These are phyloP conservation scores for Anoplopoma fimbria DNA, from an alignment of 2,113 vertebrate species.

Conservation along the genomic window DNA sequence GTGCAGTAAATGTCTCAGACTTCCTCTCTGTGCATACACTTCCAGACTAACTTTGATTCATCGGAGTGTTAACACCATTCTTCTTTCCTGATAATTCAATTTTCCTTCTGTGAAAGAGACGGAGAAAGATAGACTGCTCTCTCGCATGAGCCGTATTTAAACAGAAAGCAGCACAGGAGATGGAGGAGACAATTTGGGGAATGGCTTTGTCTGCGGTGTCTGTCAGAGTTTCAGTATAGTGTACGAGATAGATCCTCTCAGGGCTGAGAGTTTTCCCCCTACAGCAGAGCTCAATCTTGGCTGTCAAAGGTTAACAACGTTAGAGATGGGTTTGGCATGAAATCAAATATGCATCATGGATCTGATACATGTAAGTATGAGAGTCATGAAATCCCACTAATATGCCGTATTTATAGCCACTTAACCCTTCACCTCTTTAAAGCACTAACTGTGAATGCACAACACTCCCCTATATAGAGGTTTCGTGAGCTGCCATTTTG, in stretches of 20 bases:
- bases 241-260: conserved; percentile 2
- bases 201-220: conserved; percentile 12
- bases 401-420: conserved; percentile 39
- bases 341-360: conserved; percentile 27
- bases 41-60: conserved; percentile 60
- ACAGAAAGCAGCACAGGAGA: conserved; percentile 20
- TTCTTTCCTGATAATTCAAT: conserved; percentile 59
- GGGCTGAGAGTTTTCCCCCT: background rate
- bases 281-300: conserved; percentile 1
- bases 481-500: conserved; percentile 3
- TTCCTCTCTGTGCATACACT: conserved; percentile 45
- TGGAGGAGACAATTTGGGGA: conserved; percentile 8
- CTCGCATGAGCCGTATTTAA: conserved; percentile 11
- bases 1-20: conserved; percentile 21
- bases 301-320: conserved; percentile 52
- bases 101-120: conserved; percentile 36
- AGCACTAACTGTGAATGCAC: conserved; percentile 20
- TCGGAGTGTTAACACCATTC: conserved; percentile 32
- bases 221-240: conserved; percentile 21
- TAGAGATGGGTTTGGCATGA: conserved; percentile 51
- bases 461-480: conserved; percentile 14
- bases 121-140: conserved; percentile 4
- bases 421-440: conserved; percentile 51
- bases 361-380: conserved; percentile 12
- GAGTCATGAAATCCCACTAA: conserved; percentile 52